Conservation (phyloP, 2,888 invertebrate genomes). For the Habroteleia sp. region DNA sequence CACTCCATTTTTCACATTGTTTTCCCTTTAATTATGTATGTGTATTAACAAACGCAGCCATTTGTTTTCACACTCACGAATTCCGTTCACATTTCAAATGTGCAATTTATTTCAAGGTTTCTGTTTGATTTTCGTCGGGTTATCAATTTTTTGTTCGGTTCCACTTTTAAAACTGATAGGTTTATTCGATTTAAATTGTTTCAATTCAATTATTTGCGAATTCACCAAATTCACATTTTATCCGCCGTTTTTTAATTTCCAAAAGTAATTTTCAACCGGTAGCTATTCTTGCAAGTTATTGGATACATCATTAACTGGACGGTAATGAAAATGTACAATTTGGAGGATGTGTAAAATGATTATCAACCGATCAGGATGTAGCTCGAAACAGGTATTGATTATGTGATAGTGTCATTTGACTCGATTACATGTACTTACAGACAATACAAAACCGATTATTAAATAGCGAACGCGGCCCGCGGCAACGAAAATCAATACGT, state of each 20-base stretch:
- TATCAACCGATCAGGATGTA: constrained; percentile 52
- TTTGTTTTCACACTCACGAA: constrained; percentile 23
- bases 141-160: constrained; percentile 21
- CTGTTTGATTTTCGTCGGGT: constrained; percentile 37
- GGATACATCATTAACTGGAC: constrained; percentile 37
- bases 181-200: constrained; percentile 19
- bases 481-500: constrained; percentile 72
- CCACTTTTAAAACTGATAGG: constrained; percentile 32
- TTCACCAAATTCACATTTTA: neutral
- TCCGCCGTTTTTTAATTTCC: too few relatives aligned
- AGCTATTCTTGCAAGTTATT: constrained; percentile 11
- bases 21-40: constrained; percentile 56
- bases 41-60: constrained; percentile 51
- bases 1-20: constrained; percentile 60
- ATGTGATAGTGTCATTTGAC: constrained; percentile 69
- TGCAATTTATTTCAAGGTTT: constrained; percentile 47
- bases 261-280: too few relatives aligned
- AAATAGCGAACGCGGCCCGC: constrained; percentile 66
- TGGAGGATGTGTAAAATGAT: constrained; percentile 48
- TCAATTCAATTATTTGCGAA: constrained; percentile 20
- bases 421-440: constrained; percentile 67
- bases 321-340: constrained; percentile 53
- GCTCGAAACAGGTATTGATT: constrained; percentile 57
- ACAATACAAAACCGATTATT: constrained; percentile 71
- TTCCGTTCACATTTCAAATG: constrained; percentile 40